Evolutionary conservation across 2,888 invertebrate species (phyloP), one percentile per base, ranked within the genome.

Genomic region (Molorchus minor): DNA sequence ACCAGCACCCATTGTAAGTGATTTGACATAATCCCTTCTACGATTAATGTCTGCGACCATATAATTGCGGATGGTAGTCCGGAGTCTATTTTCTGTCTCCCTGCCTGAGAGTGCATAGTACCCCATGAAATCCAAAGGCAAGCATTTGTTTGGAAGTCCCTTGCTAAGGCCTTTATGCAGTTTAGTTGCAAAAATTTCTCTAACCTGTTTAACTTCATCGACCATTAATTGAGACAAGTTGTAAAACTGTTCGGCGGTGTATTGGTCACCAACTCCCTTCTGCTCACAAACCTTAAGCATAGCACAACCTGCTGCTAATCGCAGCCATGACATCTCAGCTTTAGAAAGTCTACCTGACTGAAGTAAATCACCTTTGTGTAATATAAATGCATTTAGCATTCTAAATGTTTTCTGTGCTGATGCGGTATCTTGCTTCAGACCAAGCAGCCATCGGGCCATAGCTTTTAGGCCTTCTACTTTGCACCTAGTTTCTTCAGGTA

Each of bases 231-330:
- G 90, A 1, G 97, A 94, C 25, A 98, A 84, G 76, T 94, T 93
- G 78, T 95, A 96, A 83, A 95, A 98, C 83, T 98, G 97, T 72
- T 96, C 95, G 0, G 93, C 91, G 1, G 92, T 94, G 78, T 94
- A 94, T 79, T 96, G 94, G 80, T 97, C 96, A 0, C 96, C 94
- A 52, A 96, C 98, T 45, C 94, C 94, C 77, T 95, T 95, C 80
- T 98, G 97, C 76, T 98, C 96, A 81, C 96, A 96, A 45, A 98
- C 92, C 83, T 97, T 98, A 49, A 98, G 82, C 93, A 98, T 96
- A 44, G 96, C 95, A 79, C 93, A 93, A 54, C 96, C 98, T 3
- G 98, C 97, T 10, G 94, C 91, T 35, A 98, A 82, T 58, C 98
- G 85, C 43, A 98, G 79, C 88, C 96, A 94, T 1, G 97, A 93